phyloP scores from a whole-genome alignment of 1,140 invertebrate species.

The Rhopalosiphum padi region DNA sequence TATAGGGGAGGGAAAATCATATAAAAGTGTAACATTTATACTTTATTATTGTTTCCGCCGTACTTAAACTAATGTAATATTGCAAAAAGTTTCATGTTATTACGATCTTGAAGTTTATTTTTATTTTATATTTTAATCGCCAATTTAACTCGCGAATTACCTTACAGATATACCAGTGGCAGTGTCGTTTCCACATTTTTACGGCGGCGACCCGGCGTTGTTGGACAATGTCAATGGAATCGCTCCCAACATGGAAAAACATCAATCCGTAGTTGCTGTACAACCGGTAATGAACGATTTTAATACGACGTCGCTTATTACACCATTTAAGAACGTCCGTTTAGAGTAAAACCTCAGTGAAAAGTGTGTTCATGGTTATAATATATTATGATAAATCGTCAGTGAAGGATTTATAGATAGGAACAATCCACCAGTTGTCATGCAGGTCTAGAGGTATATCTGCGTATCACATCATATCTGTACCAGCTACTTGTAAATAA shows the following conservation, averaged over 20 bases:
- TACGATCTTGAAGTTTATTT: neutral
- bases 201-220: conserved; percentile 72
- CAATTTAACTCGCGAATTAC: neutral
- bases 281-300: conserved; percentile 66
- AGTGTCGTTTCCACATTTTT: conserved; percentile 82
- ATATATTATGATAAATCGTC: neutral
- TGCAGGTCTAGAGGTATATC: neutral
- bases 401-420: neutral
- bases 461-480: neutral
- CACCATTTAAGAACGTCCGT: neutral
- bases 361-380: neutral
- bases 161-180: conserved; percentile 71
- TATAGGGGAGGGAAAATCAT: neutral
- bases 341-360: neutral
- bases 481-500: neutral
- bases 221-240: conserved; percentile 73
- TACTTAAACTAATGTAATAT: neutral
- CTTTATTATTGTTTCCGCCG: neutral
- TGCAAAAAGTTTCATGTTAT: neutral
- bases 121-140: neutral
- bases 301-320: neutral
- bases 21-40: neutral
- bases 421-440: neutral
- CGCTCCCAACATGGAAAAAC: conserved; percentile 68
- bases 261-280: conserved; percentile 66